Base-by-base conservation (phyloP, 1,140 invertebrate species). In the Galendromus occidentalis region DNA sequence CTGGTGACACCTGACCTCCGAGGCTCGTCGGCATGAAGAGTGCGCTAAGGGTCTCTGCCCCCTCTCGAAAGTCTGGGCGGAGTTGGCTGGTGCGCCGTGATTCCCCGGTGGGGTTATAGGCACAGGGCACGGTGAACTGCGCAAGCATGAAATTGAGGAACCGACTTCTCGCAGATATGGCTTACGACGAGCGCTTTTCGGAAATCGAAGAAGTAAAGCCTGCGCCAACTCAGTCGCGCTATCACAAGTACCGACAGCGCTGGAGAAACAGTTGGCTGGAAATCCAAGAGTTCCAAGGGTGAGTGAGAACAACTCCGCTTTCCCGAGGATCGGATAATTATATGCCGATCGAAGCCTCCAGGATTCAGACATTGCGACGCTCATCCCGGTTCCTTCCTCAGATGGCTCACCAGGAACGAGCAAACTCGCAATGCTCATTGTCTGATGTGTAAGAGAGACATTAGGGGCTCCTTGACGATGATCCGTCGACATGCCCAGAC, bases 231-330 rank as follows among this genome's bases (percentile, higher is more conserved):
- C 51, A 20, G 14, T 59, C 51, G 14, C 51, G 51, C 14, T 59
- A 59, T 9, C 51, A 29, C 22, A 59, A 59, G 22, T 59, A 59
- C 51, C n/a, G 33, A 33, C 25, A 59, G 22, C 25, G 51, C 17
- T 59, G 51, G 51, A 59, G 51, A 33, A 59, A 59, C 22, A 59
- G 51, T 59, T 59, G 51, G 51, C 25, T 59, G 51, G 51, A 59
- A 14, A 33, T 29, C 14, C 51, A 25, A 17, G 51, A 59, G 22
- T 59, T 59, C 33, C 51, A 59, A 59, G 51, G 51, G 51, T 59
- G 25, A 22, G 51, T 25, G 22, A 4, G 14, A 59, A 39, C 9
- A 9, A 4, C 33, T 4, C 9, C 33, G 33, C 4, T 9, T 39
- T 39, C 33, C 4, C 9, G 33, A 6, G 33, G n/a, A n/a, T n/a